These are phyloP conservation scores for Bradysia coprophila DNA, from an alignment of 1,140 invertebrate species.

Conservation along the genomic window DNA sequence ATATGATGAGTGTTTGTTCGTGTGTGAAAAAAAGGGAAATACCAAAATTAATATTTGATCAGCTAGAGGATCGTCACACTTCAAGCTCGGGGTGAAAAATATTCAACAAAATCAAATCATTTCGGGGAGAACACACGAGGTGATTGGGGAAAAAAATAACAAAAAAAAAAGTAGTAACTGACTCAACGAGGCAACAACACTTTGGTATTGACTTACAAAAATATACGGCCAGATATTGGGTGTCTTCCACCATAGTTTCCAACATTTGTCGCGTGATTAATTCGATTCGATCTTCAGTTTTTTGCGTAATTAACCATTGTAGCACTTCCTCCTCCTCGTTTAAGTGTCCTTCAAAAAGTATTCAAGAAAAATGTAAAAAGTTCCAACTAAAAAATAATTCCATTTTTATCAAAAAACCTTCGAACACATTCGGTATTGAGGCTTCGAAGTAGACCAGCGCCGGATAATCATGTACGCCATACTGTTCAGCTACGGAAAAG, in stretches of 20 bases:
- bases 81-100: no score
- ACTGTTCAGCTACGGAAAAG: conserved; percentile 62
- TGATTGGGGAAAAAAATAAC: not conserved
- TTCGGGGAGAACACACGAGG: no score
- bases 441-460: conserved; percentile 82
- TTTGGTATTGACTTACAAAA: conserved; percentile 53
- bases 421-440: conserved; percentile 75
- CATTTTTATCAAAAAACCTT: no score
- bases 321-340: conserved; percentile 83
- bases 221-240: conserved; percentile 82
- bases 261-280: conserved; percentile 84
- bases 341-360: conserved; percentile 36
- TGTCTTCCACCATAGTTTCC: conserved; percentile 76
- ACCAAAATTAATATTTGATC: no score
- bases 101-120: no score
- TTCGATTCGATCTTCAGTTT: conserved; percentile 85
- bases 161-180: not conserved
- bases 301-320: conserved; percentile 83
- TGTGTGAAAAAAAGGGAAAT: no score
- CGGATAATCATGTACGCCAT: conserved; percentile 73
- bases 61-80: no score
- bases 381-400: not conserved
- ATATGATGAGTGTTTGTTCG: no score
- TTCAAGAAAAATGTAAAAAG: not conserved
- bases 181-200: not conserved